Evolutionary conservation across 2,113 vertebrate species (phyloP).

Genomic region (Alligator sinensis): DNA sequence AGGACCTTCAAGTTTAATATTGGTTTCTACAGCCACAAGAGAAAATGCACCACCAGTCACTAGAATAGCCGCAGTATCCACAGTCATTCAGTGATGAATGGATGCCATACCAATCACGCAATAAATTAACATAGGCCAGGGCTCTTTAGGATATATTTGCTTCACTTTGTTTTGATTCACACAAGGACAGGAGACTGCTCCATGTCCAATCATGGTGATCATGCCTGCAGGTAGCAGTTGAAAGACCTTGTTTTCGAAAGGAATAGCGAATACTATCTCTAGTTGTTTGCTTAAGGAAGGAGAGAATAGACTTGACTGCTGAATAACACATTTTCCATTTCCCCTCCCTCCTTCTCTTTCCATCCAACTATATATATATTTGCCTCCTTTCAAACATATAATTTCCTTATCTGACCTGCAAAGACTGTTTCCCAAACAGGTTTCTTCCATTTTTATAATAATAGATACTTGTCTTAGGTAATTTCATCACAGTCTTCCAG

Average conservation of each 20-base stretch:
- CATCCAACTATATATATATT: background rate
- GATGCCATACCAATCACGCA: no score
- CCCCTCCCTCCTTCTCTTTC: background rate
- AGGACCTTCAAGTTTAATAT: no score
- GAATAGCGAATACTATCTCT: background rate
- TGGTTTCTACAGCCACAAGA: no score
- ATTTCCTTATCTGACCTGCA: background rate
- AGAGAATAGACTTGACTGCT: background rate
- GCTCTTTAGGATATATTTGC: no score
- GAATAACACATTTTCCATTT: background rate
- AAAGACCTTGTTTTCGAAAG: background rate
- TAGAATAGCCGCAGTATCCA: no score
- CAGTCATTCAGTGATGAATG: no score
- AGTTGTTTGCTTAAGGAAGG: background rate
- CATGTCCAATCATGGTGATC: no score
- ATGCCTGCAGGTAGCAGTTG: no score
- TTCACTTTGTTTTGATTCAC: no score
- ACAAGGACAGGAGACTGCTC: no score
- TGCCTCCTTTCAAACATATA: background rate
- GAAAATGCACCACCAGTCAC: no score
- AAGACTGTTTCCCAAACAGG: background rate
- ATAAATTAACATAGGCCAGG: no score
- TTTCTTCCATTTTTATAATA: background rate
- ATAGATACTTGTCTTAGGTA: background rate
- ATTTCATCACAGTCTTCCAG: background rate